Conservation (phyloP, 2,888 invertebrate species). For the Leptinotarsa tumamoca region DNA sequence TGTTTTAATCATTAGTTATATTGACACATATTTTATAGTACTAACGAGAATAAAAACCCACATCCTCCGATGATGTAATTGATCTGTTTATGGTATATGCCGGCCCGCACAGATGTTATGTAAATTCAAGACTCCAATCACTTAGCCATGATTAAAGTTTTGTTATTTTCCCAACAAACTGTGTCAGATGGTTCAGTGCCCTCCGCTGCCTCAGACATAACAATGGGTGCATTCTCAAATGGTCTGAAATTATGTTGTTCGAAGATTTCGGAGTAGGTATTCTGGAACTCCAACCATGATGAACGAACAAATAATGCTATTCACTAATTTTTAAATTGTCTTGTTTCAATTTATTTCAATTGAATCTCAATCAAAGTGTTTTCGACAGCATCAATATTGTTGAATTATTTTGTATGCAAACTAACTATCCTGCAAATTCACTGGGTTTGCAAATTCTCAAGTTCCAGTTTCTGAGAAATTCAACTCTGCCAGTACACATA, state of each 20-base stretch:
- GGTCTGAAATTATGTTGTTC: neutral
- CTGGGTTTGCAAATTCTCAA: too few species aligned
- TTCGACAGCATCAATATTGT: neutral
- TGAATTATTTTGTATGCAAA: neutral
- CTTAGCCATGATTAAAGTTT: neutral
- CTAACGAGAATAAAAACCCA: conserved; percentile 9
- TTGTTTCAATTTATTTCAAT: neutral
- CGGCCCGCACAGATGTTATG: conserved; percentile 7
- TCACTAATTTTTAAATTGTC: neutral
- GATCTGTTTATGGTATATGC: conserved; percentile 1
- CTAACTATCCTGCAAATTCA: neutral
- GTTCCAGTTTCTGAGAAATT: too few species aligned
- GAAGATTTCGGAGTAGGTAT: too few species aligned
- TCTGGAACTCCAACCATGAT: too few species aligned
- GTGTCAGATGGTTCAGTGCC: conserved; percentile 10
- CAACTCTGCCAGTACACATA: too few species aligned
- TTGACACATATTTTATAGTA: conserved; percentile 2
- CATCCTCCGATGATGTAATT: conserved; percentile 25
- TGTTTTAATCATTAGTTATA: conserved; percentile 28
- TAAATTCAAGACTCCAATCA: conserved; percentile 5
- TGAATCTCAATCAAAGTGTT: neutral
- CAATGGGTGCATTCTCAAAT: neutral
- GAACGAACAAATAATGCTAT: too few species aligned
- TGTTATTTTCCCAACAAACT: neutral
- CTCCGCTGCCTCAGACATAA: neutral